Evolutionary conservation across 1,140 invertebrate genomes (phyloP).

Genomic region (Papilio glaucus): DNA sequence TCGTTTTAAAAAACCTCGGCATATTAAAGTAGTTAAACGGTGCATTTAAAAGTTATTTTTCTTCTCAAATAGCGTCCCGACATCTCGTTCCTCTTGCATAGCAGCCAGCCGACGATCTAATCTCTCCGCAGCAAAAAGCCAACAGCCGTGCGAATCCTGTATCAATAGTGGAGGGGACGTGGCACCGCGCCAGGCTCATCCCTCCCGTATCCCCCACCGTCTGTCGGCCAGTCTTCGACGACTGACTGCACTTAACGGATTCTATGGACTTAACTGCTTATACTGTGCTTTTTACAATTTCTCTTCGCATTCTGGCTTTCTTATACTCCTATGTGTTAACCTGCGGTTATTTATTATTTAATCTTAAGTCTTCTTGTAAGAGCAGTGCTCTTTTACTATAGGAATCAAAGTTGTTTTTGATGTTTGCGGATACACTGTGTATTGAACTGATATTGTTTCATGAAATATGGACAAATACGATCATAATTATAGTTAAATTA

Average conservation of each 20-base stretch:
- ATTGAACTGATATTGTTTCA: no score
- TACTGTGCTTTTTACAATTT: conserved; percentile 16
- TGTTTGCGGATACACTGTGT: no score
- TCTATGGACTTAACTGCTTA: conserved; percentile 25
- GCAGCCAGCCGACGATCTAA: conserved; percentile 15
- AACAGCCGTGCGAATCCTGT: conserved; percentile 2
- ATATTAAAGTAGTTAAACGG: no score
- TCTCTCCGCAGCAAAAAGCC: not conserved
- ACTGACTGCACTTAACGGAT: conserved; percentile 19
- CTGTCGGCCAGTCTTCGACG: not conserved
- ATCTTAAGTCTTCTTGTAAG: not conserved
- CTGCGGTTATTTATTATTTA: not conserved
- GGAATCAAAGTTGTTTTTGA: no score
- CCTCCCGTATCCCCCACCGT: not conserved
- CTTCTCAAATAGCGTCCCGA: not conserved
- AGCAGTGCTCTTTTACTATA: not conserved
- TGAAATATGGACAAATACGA: no score
- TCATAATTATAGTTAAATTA: no score
- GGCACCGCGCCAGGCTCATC: not conserved
- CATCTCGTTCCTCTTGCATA: not conserved
- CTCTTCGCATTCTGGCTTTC: conserved; percentile 11
- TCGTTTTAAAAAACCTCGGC: no score
- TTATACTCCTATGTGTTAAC: not conserved
- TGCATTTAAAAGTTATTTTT: not conserved
- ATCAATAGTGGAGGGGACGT: conserved; percentile 16